Conservation (phyloP, 1,140 invertebrate species). For the Meloidogyne exigua region DNA sequence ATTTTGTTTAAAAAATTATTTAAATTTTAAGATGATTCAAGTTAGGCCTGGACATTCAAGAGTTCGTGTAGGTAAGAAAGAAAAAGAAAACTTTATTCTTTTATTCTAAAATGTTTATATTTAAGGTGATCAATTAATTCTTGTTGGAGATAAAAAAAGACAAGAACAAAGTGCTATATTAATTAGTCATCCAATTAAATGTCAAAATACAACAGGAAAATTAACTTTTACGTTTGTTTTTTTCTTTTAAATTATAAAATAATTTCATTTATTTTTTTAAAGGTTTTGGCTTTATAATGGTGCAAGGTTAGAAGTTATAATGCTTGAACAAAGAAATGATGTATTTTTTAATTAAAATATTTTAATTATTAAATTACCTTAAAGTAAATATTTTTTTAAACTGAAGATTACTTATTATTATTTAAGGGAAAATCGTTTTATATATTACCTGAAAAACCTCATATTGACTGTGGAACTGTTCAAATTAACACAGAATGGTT, state of each 20-base stretch:
- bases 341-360: no score
- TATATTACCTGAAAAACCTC: conserved; percentile 55
- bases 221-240: not conserved
- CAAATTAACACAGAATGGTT: conserved; percentile 56
- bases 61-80: conserved; percentile 34
- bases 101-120: conserved; percentile 8
- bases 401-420: no score
- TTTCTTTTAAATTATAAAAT: not conserved
- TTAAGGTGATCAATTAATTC: conserved; percentile 51
- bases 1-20: not conserved
- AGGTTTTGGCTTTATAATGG: conserved; percentile 63
- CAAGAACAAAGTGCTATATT: conserved; percentile 55
- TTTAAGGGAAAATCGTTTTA: conserved; percentile 21
- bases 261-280: conserved; percentile 23
- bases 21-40: conserved; percentile 34
- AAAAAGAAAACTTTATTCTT: no score
- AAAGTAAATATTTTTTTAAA: no score
- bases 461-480: conserved; percentile 58
- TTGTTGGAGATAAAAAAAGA: conserved; percentile 51
- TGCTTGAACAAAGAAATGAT: conserved; percentile 52
- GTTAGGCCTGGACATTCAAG: conserved; percentile 60
- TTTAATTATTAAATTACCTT: no score
- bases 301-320: conserved; percentile 57
- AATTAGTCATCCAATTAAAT: conserved; percentile 49
- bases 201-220: conserved; percentile 25